Evolutionary conservation across 2,797 vertebrate genomes (phyloP), one percentile per base, ranked within the genome.

Genomic region (Pampus argenteus): DNA sequence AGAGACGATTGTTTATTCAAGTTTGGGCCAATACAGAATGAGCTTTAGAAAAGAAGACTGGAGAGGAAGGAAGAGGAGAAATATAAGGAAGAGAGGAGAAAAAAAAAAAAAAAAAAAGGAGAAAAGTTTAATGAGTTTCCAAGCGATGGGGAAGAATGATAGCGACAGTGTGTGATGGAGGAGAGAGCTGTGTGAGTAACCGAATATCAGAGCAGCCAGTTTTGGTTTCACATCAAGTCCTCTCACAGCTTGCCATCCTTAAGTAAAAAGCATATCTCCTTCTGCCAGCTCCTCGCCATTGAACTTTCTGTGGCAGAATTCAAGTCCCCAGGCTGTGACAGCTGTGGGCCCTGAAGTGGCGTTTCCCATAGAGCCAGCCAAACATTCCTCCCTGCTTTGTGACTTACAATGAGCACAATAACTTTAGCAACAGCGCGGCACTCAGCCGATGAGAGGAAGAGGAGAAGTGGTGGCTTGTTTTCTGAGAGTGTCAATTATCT

Each of bases 1-100:
- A 96, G 95, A 90, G 81, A 78, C 78, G 84, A 96, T 96, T 97
- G 96, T 97, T 96, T 95, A 96, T 96, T 96, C 95, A 96, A 93
- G 93, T 92, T 94, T 83, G 82, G 86, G 83, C 91, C 88, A 84
- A 91, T 88, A 48, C 51, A 89, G 92, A 93, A 89, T 71, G 93
- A 69, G 77, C 73, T 63, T 76, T 60, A 63, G 57, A 74, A 78
- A 73, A 25, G 60, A 74, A 42, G 17, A 17, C 40, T 18, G 40
- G 40, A 42, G 40, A 42, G 61, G 52, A 57, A 45, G 67, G 71
- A 70, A 64, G 50, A 58, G 48, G 51, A 70, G 61, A 29, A 56
- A 75, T 66, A 38, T 49, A 22, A 47, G 54, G 66, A 63, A 18
- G 36, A 2, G 36, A 3, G 44, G 56, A 75, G 57, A 61, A 57